Percentiles rank a stretch among this genome's conserved stretches.
Evolutionary conservation across 2,797 vertebrate species (phyloP).

Genomic region (Tapera naevia): DNA sequence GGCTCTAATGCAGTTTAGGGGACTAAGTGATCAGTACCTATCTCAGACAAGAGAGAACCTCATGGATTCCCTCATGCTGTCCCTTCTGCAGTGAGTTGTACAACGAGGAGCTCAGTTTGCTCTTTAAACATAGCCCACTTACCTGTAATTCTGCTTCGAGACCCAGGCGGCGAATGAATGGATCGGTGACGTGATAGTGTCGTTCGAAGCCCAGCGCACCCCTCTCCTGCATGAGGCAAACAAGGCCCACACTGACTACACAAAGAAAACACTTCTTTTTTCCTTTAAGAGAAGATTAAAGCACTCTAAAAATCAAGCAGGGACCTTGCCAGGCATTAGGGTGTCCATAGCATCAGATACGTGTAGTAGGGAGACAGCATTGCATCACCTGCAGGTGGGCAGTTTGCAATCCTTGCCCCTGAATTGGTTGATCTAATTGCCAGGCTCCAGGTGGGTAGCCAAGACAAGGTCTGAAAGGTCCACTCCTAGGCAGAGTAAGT

Average conservation of each 20-base stretch:
- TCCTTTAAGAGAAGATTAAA: background rate
- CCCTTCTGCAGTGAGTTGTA: background rate
- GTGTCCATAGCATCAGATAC: background rate
- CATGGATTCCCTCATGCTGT: rapidly evolving
- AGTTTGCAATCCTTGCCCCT: background rate
- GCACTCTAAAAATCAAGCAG: background rate
- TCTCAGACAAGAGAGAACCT: background rate
- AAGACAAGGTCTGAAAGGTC: background rate
- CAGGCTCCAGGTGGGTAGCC: background rate
- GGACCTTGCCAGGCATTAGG: background rate
- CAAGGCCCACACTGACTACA: background rate
- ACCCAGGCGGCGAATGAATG: slow-evolving; percentile 94
- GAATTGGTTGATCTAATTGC: background rate
- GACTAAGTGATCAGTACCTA: background rate
- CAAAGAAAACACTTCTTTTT: background rate
- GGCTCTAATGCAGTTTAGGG: background rate
- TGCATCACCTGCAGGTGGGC: background rate
- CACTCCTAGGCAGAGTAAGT: background rate
- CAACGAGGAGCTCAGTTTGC: background rate
- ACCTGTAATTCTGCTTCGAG: slow-evolving; percentile 97
- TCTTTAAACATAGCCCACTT: background rate
- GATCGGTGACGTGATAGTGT: slow-evolving; percentile 92
- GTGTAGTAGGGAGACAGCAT: background rate
- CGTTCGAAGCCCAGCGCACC: slow-evolving; percentile 89
- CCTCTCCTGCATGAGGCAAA: slow-evolving; percentile 82